Evolutionary conservation across 2,888 invertebrate genomes (phyloP).

Genomic region (Acronicta psi): DNA sequence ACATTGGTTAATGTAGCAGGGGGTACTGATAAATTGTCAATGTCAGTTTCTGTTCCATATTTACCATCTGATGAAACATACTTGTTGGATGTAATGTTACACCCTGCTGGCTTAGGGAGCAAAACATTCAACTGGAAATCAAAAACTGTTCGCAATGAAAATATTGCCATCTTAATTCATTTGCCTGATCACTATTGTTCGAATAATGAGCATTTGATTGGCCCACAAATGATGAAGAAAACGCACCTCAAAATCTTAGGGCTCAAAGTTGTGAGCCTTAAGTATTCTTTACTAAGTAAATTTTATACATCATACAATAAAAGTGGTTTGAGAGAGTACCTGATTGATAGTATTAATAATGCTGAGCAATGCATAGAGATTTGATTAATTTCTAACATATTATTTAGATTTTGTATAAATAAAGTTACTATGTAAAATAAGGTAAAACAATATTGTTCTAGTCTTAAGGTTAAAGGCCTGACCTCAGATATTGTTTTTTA

Average conservation of each 20-base stretch:
- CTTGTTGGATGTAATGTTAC: constrained; percentile 89
- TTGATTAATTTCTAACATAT: constrained; percentile 30
- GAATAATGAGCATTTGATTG: constrained; percentile 87
- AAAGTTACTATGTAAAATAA: constrained; percentile 13
- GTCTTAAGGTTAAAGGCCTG: constrained; percentile 18
- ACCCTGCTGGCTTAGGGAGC: constrained; percentile 79
- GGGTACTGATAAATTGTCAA: constrained; percentile 82
- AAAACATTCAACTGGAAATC: constrained; percentile 83
- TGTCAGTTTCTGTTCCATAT: constrained; percentile 85
- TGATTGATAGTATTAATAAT: constrained; percentile 79
- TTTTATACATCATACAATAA: constrained; percentile 83
- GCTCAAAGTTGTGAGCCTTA: constrained; percentile 89
- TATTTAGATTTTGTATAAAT: constrained; percentile 23
- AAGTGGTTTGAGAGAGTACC: constrained; percentile 84
- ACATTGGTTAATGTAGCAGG: constrained; percentile 81
- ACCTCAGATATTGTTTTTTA: constrained; percentile 7
- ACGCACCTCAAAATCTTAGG: constrained; percentile 90
- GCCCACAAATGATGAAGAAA: constrained; percentile 90
- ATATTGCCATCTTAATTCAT: constrained; percentile 89
- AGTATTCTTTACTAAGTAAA: constrained; percentile 86
- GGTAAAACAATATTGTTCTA: constrained; percentile 32
- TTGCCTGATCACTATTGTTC: constrained; percentile 91
- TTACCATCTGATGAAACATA: constrained; percentile 89
- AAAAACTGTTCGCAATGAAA: constrained; percentile 77
- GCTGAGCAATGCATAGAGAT: constrained; percentile 66